Conservation (phyloP, 2,113 vertebrate species). For the Leptobrachium ailaonicum region DNA sequence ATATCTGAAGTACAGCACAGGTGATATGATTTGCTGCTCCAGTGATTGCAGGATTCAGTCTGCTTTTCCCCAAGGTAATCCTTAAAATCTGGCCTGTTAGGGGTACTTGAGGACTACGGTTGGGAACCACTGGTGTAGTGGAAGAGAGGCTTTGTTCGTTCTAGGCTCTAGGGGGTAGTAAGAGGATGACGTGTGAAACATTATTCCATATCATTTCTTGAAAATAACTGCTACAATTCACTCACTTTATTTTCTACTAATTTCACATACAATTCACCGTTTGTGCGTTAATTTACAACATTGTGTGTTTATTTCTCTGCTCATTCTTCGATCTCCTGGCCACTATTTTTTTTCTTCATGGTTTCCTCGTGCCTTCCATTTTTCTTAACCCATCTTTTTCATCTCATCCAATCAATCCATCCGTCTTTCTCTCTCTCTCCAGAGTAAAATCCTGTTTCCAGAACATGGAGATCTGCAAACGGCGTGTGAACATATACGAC, state of each 20-base stretch:
- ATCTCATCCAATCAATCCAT: not conserved
- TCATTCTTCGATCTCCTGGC: not conserved
- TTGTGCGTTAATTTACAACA: not conserved
- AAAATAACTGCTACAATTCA: not conserved
- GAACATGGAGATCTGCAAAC: constrained; percentile 99
- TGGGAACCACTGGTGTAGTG: too few relatives aligned
- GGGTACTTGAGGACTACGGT: too few relatives aligned
- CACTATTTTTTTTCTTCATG: not conserved
- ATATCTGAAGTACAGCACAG: too few relatives aligned
- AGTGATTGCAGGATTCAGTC: too few relatives aligned
- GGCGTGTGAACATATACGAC: constrained; percentile 95
- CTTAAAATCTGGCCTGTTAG: too few relatives aligned
- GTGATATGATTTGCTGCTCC: too few relatives aligned
- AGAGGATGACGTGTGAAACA: not conserved
- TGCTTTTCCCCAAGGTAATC: too few relatives aligned
- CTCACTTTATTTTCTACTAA: not conserved
- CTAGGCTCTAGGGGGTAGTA: not conserved
- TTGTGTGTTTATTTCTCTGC: not conserved
- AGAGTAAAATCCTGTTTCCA: constrained; percentile 99
- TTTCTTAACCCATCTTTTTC: not conserved
- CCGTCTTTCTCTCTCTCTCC: constrained; percentile 14
- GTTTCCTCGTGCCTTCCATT: not conserved
- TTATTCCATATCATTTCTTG: not conserved
- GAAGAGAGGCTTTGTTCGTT: too few relatives aligned
- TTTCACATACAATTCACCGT: constrained; percentile 6